Percentiles rank a stretch among this genome's conserved stretches.
These are phyloP conservation scores for Intellagama lesueurii DNA, from an alignment of 2,797 vertebrate genomes.

Conservation along the genomic window DNA sequence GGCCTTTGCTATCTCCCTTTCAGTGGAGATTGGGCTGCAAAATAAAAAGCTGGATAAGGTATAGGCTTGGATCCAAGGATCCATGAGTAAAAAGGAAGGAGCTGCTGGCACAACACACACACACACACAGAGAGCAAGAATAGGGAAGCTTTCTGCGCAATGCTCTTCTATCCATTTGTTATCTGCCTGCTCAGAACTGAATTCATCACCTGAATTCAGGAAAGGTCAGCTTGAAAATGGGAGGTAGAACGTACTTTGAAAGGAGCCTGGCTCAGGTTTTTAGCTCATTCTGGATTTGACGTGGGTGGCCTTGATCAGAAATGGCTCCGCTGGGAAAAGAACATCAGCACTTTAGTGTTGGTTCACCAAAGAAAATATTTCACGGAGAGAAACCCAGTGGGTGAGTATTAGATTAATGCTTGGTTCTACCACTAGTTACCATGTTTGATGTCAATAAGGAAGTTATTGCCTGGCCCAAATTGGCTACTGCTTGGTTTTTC, in stretches of 20 bases:
- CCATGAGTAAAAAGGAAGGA: background rate
- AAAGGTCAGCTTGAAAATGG: background rate
- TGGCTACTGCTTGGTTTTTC: background rate
- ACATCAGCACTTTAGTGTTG: background rate
- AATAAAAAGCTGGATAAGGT: background rate
- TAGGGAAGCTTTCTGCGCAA: background rate
- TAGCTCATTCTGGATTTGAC: background rate
- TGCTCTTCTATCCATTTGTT: background rate
- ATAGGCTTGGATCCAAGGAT: background rate
- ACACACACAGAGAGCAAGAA: background rate
- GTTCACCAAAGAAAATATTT: constrained; percentile 10
- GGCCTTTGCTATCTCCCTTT: background rate
- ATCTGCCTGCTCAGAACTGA: background rate
- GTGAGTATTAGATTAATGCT: background rate
- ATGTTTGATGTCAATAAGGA: background rate
- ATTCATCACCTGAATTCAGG: background rate
- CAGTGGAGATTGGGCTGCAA: background rate
- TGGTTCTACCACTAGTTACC: background rate
- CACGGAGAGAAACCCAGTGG: background rate
- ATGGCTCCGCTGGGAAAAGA: background rate
- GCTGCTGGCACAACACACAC: background rate
- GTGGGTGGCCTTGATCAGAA: background rate
- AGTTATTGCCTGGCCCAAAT: background rate
- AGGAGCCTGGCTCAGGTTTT: background rate
- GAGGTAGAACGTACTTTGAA: background rate